Conservation (phyloP, 2,888 invertebrate species). For the Auanema freiburgensis region DNA sequence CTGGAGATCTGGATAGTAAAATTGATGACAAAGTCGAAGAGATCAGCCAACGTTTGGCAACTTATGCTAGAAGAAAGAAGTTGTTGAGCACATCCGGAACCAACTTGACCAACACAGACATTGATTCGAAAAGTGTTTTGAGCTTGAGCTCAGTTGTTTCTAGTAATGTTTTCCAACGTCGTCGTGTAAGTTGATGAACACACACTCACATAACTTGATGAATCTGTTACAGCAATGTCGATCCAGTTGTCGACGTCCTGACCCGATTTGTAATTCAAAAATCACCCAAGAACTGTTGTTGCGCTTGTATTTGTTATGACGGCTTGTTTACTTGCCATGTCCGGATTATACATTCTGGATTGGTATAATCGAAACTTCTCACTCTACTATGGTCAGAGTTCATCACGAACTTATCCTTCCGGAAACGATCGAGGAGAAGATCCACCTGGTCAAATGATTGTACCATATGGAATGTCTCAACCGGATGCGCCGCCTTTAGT, state of each 20-base stretch:
- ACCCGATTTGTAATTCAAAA: conserved; percentile 78
- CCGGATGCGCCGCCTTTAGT: conserved; percentile 40
- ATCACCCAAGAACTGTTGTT: conserved; percentile 86
- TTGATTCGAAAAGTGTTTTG: conserved; percentile 35
- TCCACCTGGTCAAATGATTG: conserved; percentile 12
- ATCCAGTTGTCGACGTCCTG: conserved; percentile 26
- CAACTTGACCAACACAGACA: conserved; percentile 22
- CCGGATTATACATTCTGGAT: conserved; percentile 87
- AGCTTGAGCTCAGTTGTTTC: conserved; percentile 9
- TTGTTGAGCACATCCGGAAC: conserved; percentile 32
- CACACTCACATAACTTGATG: too few species aligned
- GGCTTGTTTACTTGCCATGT: conserved; percentile 88
- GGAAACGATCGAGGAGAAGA: background rate
- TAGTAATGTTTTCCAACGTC: conserved; percentile 4
- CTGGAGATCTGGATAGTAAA: conserved; percentile 87
- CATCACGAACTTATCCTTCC: background rate
- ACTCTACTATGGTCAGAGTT: background rate
- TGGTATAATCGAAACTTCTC: conserved; percentile 73
- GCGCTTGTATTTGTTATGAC: conserved; percentile 91
- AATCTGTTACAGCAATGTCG: conserved; percentile 22
- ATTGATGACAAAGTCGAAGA: conserved; percentile 83
- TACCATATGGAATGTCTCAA: conserved; percentile 28
- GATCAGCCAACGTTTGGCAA: conserved; percentile 42
- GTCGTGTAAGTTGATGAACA: too few species aligned
- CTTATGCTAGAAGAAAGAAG: conserved; percentile 39